Evolutionary conservation across 2,113 vertebrate genomes (phyloP), one percentile per base, ranked within the genome.

Genomic region (Nymphicus hollandicus): DNA sequence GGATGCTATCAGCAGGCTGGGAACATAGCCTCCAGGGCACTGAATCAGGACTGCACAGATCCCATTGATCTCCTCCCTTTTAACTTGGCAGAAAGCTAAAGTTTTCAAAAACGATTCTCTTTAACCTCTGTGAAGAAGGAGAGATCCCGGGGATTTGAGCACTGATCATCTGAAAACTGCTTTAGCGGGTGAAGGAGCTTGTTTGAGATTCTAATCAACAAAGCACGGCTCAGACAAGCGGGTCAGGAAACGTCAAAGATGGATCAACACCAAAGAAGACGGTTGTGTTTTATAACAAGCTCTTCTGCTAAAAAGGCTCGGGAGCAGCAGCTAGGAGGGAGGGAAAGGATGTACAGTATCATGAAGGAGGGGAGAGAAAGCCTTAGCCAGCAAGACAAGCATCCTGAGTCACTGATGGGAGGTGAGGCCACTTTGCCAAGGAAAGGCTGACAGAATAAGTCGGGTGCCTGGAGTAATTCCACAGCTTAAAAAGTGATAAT

Each of bases 371-470:
- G 47, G 55, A 96, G 50, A 88, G 81, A 81, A 95, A 93, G 88
- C 44, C 85, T 94, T 82, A 93, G 94, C 68, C 91, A 91, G 86
- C 81, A 87, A 65, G 77, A 72, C 8, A 6, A 94, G 77, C 72
- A 79, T 89, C 95, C 86, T 90, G 95, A 93, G 83, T 96, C 91
- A 97, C 25, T 81, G 83, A 84, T 19, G 58, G 76, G 95, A 91
- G 81, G 81, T 80, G n/a, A 87, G 49, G n/a, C 85, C 29, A n/a
- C 74, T 79, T 33, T 92, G 93, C 95, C 95, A 97, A 92, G 90
- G 81, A 89, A 89, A 86, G 90, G 74, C 91, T 90, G 74, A 96
- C 65, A 60, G 64, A 71, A 27, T 47, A 61, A 92, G 70, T 91
- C 83, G 93, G 92, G 94, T 79, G 91, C 81, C 58, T 95, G 92